Percentiles rank a stretch among this genome's conserved stretches.
Evolutionary conservation across 2,888 invertebrate species (phyloP).

Genomic region (Apocheima hispidaria): DNA sequence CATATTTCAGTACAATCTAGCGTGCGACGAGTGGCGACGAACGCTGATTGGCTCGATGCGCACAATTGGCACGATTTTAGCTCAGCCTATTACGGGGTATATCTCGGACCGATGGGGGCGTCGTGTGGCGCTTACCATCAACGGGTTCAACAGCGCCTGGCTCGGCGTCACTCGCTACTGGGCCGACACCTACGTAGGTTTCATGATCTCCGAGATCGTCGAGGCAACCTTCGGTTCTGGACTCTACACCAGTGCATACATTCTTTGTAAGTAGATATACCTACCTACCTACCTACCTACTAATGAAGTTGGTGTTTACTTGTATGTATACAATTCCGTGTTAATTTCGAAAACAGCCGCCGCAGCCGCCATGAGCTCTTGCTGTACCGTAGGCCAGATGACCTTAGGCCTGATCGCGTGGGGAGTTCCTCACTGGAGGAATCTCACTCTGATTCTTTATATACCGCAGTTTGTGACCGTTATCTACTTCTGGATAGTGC

Average conservation of each 20-base stretch:
- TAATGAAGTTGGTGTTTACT: too few relatives aligned
- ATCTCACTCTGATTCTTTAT: slow-evolving; percentile 88
- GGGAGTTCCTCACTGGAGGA: slow-evolving; percentile 89
- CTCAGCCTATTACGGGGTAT: slow-evolving; percentile 88
- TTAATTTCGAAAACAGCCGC: too few relatives aligned
- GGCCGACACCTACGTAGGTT: slow-evolving; percentile 88
- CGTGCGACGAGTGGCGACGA: slow-evolving; percentile 89
- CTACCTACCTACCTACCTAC: not conserved
- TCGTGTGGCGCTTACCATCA: slow-evolving; percentile 84
- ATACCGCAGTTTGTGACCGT: slow-evolving; percentile 89
- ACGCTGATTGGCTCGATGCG: slow-evolving; percentile 90
- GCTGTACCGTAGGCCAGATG: slow-evolving; percentile 23
- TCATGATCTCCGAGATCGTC: slow-evolving; percentile 88
- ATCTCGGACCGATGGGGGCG: slow-evolving; percentile 91
- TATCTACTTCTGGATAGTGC: slow-evolving; percentile 88
- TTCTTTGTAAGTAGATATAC: slow-evolving; percentile 82
- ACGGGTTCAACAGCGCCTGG: slow-evolving; percentile 86
- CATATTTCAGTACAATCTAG: slow-evolving; percentile 83
- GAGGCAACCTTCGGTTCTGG: slow-evolving; percentile 89
- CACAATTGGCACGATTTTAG: slow-evolving; percentile 88
- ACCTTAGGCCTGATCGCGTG: slow-evolving; percentile 82
- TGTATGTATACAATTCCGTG: too few relatives aligned
- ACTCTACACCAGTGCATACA: slow-evolving; percentile 89
- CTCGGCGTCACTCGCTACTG: slow-evolving; percentile 87
- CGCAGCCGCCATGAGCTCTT: slow-evolving; percentile 26